phyloP scores from a whole-genome alignment of 2,888 invertebrate species.

The Creontiades dilutus region DNA sequence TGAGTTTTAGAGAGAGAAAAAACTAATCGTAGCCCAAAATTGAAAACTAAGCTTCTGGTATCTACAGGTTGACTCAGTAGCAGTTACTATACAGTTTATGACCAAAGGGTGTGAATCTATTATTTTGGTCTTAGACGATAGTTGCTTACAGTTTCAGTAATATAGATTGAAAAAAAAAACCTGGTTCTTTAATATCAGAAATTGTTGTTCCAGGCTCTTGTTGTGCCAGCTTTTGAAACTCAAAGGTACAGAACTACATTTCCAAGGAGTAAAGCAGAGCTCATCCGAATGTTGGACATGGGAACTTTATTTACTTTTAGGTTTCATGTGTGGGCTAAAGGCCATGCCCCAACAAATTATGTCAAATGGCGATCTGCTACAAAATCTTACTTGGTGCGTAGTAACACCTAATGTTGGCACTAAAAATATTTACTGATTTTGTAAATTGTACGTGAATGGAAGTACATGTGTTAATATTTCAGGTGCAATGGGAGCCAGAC shows the following conservation, averaged over 20 bases:
- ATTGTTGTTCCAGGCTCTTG: conserved; percentile 81
- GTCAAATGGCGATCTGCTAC: conserved; percentile 88
- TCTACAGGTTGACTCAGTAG: too few relatives aligned
- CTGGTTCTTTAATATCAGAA: too few relatives aligned
- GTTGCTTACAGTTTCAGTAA: too few relatives aligned
- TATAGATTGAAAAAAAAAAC: too few relatives aligned
- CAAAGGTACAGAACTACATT: conserved; percentile 89
- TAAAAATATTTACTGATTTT: not conserved
- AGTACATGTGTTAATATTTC: conserved; percentile 69
- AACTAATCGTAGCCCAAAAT: too few relatives aligned
- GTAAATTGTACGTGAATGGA: not conserved
- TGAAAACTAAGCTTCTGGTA: too few relatives aligned
- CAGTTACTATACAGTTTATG: too few relatives aligned
- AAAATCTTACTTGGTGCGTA: conserved; percentile 85
- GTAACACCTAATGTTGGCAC: not conserved
- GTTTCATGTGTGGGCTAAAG: conserved; percentile 91
- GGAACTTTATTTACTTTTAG: conserved; percentile 91
- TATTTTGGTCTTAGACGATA: too few relatives aligned
- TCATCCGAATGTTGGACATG: conserved; percentile 85
- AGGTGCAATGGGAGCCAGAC: conserved; percentile 93
- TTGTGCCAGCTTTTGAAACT: conserved; percentile 94
- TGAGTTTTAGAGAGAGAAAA: too few relatives aligned
- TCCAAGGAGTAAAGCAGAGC: conserved; percentile 87
- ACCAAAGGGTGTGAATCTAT: too few relatives aligned
- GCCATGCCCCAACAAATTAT: conserved; percentile 93